Percentiles rank a stretch among this genome's conserved stretches.
phyloP scores from a whole-genome alignment of 2,888 invertebrate species.

The Rhingia campestris region DNA sequence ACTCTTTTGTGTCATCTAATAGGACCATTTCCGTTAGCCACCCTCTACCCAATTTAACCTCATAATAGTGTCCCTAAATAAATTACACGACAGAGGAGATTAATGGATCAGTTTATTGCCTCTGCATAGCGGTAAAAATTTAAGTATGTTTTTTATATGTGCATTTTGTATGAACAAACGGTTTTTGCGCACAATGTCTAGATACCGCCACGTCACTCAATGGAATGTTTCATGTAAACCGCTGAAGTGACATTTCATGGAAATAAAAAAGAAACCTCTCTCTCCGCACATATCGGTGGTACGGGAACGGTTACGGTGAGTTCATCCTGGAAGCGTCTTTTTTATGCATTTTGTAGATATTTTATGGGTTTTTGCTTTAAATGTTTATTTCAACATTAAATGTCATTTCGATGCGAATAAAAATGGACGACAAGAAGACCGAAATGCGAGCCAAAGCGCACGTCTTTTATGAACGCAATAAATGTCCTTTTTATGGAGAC shows the following conservation, averaged over 20 bases:
- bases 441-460: not conserved
- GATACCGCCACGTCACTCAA: conserved; percentile 10
- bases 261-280: too few relatives aligned
- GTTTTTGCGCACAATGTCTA: not conserved
- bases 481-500: conserved; percentile 63
- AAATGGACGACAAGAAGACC: not conserved
- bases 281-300: too few relatives aligned
- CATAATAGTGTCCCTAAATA: conserved; percentile 65
- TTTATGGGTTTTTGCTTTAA: conserved; percentile 46
- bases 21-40: not conserved
- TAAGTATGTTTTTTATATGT: conserved; percentile 49
- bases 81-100: conserved; percentile 67
- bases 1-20: conserved; percentile 38
- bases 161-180: conserved; percentile 49
- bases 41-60: conserved; percentile 39
- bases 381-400: conserved; percentile 25
- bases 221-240: conserved; percentile 28
- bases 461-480: conserved; percentile 58
- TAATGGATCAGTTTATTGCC: conserved; percentile 65
- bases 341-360: conserved; percentile 58
- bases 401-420: not conserved
- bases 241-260: conserved; percentile 53
- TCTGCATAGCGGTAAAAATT: conserved; percentile 45
- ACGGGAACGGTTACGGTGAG: not conserved
- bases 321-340: conserved; percentile 14